Base-by-base conservation (phyloP, 2,797 vertebrate genomes). In the Petrocephalus sullivani region DNA sequence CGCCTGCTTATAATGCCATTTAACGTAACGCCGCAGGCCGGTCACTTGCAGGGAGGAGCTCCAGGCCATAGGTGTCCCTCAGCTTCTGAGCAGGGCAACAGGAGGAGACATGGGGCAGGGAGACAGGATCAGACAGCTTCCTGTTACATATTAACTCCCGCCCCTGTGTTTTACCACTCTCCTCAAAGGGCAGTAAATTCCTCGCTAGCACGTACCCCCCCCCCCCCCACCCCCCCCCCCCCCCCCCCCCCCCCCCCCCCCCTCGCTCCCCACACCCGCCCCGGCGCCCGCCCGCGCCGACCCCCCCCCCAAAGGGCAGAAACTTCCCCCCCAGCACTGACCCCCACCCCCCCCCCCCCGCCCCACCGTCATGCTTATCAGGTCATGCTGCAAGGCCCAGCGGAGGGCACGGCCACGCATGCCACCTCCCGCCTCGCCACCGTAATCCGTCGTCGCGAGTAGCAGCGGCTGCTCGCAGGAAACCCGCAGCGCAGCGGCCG, bases 91-190 rank as follows among this genome's bases (percentile, higher is more conserved):
- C 67, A 86, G 49, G 58, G 87, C 83, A 81, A 90, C 46, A 89
- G 87, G 85, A 53, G 88, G 87, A 90, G 87, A 41, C 87, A 54
- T 58, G 89, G 90, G 58, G 90, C 90, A 88, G 14, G 86, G 89
- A 90, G 90, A 81, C 33, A 56, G 23, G 56, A 75, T 88, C 21
- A 87, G 85, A 57, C 78, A 88, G 85, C 89, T 90, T 89, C 54
- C 41, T 85, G 91, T 93, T 89, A 92, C 93, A 94, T 90, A 94
- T 95, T 94, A 94, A 95, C 93, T 89, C 86, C 0, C 88, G 90
- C 89, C 87, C 89, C 87, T 85, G 56, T 87, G 86, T 60, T 92
- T 92, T 91, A 92, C 87, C 61, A 89, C 91, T 89, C 78, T 58
- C 61, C 89, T 91, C 90, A 90, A 83, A 91, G 89, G 90, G 89